Evolutionary conservation across 2,797 vertebrate genomes (phyloP), one percentile per base, ranked within the genome.

Genomic region (Chrosomus eos): DNA sequence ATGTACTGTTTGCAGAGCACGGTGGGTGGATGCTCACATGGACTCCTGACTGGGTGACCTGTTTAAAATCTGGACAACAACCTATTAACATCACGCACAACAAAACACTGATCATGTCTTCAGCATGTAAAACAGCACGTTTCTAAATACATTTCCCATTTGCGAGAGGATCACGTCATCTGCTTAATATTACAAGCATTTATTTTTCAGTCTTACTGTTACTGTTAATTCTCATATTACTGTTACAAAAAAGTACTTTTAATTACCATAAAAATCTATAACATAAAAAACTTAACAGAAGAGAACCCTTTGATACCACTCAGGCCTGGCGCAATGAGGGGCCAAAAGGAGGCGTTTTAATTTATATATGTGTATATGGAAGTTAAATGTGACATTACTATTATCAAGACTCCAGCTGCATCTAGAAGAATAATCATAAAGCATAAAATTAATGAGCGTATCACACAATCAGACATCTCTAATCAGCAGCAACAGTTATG

Each of bases 21-120:
- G 2, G 80, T 60, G 67, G 80, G 80, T 14, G 51, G 58, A 43
- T 2, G 1, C 36, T 58, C 26, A 60, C 36, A 23, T 40, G 36
- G 67, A 43, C 51, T 72, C 18, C 51, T 71, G 67, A 81, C 68
- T 72, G 51, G 68, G 80, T 81, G 38, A 81, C 28, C n/a, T 16
- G 18, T 58, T 72, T 40, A 19, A 72, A 72, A 72, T 21, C 38
- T 4, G 9, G 16, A 70, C 33, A 81, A 60, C 26, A 72, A 43
- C 67, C 26, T 72, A 43, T 72, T 36, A 80, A 38, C 66, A 51
- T 67, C 62, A n/a, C 18, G n/a, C 33, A n/a, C 16, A 60, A 19
- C 67, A 40, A 70, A 70, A 70, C 66, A 28, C 66, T 51, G 64
- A 58, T 70, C 40, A 81, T 40, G 48, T 68, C 23, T 9, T 7